Conservation (phyloP, 2,113 vertebrate genomes). For the Aix galericulata region DNA sequence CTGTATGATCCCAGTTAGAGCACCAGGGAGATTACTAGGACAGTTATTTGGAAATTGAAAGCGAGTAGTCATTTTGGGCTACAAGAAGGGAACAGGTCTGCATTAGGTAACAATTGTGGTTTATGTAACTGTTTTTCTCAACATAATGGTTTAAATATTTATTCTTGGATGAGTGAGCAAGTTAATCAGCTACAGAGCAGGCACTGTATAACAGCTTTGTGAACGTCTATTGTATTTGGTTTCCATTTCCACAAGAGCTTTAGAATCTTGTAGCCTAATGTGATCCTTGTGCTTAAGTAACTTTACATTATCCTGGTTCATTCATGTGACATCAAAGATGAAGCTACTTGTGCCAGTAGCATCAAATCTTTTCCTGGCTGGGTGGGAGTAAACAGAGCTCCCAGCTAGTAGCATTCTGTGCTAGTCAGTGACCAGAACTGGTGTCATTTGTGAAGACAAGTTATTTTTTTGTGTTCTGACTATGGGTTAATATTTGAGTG, state of each 20-base stretch:
- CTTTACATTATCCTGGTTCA: neutral
- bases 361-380: neutral
- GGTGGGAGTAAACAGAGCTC: neutral
- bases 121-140: conserved; percentile 11
- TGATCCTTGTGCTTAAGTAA: neutral
- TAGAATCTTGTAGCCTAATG: neutral
- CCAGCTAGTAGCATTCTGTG: neutral
- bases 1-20: neutral
- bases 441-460: neutral
- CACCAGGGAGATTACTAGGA: neutral
- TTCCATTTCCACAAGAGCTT: neutral
- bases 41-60: neutral
- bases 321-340: neutral
- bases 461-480: neutral
- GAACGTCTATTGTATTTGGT: neutral
- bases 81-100: neutral
- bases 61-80: neutral
- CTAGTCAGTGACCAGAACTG: neutral
- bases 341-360: neutral
- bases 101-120: neutral
- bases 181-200: conserved; percentile 46
- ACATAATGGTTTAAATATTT: conserved; percentile 9
- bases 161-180: neutral
- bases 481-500: neutral
- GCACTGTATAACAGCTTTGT: neutral